Conservation (phyloP, 2,113 vertebrate genomes). For the Colistium nudipinnis region DNA sequence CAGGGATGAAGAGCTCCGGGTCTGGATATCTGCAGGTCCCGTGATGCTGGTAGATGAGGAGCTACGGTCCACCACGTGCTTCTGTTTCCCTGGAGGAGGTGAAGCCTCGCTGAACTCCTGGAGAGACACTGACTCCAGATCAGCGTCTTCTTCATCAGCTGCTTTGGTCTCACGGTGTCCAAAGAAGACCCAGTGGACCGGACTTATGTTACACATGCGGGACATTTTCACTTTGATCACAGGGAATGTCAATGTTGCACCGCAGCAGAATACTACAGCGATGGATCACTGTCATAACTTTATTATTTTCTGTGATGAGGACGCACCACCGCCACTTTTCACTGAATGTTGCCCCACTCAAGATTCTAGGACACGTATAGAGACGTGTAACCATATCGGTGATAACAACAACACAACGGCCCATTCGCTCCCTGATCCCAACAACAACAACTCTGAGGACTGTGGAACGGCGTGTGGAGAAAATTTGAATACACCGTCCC, state of each 20-base stretch:
- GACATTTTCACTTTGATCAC: slow-evolving; percentile 31
- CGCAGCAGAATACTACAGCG: neutral
- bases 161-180: neutral
- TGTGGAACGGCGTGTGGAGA: neutral
- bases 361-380: neutral
- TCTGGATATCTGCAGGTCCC: slow-evolving; percentile 83
- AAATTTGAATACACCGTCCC: neutral
- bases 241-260: slow-evolving; percentile 10
- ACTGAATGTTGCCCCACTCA: slow-evolving; percentile 3
- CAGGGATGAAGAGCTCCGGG: slow-evolving; percentile 87
- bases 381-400: neutral
- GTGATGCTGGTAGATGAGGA: slow-evolving; percentile 66
- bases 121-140: slow-evolving; percentile 12
- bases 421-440: slow-evolving; percentile 49
- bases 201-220: neutral
- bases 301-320: slow-evolving; percentile 32
- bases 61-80: slow-evolving; percentile 4
- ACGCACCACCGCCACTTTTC: neutral
- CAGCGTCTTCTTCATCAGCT: neutral
- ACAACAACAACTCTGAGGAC: slow-evolving; percentile 68
- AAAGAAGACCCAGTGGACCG: slow-evolving; percentile 11
- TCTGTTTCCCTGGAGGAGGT: slow-evolving; percentile 18
- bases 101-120: neutral
- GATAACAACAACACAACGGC: slow-evolving; percentile 1
- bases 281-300: neutral